Evolutionary conservation across 2,888 invertebrate species (phyloP).

Genomic region (Fragum whitleyi): DNA sequence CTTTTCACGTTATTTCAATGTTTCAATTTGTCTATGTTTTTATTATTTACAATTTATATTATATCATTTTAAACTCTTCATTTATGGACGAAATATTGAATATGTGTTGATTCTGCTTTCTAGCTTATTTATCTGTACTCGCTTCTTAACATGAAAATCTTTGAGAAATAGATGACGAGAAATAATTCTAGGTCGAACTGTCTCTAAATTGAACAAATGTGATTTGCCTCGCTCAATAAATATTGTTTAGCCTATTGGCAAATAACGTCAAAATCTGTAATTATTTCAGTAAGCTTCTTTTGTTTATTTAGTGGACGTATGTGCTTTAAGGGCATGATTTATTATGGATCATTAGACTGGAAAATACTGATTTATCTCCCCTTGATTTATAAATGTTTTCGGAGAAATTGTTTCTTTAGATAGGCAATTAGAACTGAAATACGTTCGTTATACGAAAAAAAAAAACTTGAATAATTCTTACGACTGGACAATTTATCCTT

Average conservation of each 20-base stretch:
- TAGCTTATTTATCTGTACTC: no score
- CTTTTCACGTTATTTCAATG: no score
- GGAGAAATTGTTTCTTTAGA: not conserved
- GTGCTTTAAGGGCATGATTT: conserved; percentile 8
- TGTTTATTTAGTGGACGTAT: conserved; percentile 15
- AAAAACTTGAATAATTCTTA: no score
- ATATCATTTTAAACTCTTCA: no score
- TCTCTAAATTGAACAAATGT: not conserved
- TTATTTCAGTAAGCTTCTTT: conserved; percentile 14
- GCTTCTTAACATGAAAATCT: no score
- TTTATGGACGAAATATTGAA: no score
- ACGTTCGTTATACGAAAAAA: no score
- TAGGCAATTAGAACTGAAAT: not conserved
- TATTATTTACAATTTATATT: no score
- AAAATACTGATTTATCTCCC: not conserved
- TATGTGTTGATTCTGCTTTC: no score
- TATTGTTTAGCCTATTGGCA: not conserved
- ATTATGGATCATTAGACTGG: not conserved
- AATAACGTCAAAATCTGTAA: not conserved
- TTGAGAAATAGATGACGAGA: not conserved
- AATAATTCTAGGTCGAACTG: not conserved
- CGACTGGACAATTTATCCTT: no score
- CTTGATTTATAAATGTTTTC: not conserved
- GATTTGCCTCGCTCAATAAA: conserved; percentile 2
- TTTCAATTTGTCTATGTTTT: no score